Evolutionary conservation across 2,797 vertebrate genomes (phyloP), one percentile per base, ranked within the genome.

Genomic region (Mus caroli): DNA sequence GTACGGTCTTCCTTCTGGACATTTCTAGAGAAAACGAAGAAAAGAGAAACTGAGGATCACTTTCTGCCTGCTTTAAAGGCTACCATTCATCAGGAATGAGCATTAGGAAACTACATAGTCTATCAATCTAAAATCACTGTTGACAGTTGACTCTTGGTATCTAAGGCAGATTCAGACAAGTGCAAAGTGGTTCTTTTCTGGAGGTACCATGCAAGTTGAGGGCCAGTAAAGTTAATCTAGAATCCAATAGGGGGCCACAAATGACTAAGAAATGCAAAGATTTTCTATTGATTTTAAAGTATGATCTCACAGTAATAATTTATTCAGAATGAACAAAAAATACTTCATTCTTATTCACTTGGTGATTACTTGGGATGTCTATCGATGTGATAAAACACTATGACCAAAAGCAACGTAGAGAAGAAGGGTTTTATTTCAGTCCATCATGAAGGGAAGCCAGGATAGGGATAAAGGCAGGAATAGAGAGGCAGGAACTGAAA

Each of bases 1-100:
- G 98, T 97, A 91, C 99, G 99, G 95, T 99, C 99, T 98, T 99
- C 99, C 97, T 99, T 99, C 98, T 99, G 99, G 96, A 99, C 99
- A 0, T 99, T 99, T 98, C 99, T 99, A 95, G 84, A 69, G 89
- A 97, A 97, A 97, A 86, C 46, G 95, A 97, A 97, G 13, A 87
- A 26, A 24, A 90, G 80, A 85, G 43, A 37, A 43, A 86, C 43
- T 97, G 52, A 62, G 62, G 75, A 34, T 96, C 73, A 31, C 26
- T 7, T 31, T 14, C 69, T 62, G 28, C 67, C 50, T 77, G 31
- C 28, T n/a, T 31, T 9, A 9, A 34, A 92, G 14, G 60, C 43
- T 13, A 13, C 58, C 24, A 8, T n/a, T 69, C 34, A 56, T 24
- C 0, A 22, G 46, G 80, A 88, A 60, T 52, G 12, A 50, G 19